phyloP scores from a whole-genome alignment of 2,888 invertebrate genomes.

The Heliothis peltigera region DNA sequence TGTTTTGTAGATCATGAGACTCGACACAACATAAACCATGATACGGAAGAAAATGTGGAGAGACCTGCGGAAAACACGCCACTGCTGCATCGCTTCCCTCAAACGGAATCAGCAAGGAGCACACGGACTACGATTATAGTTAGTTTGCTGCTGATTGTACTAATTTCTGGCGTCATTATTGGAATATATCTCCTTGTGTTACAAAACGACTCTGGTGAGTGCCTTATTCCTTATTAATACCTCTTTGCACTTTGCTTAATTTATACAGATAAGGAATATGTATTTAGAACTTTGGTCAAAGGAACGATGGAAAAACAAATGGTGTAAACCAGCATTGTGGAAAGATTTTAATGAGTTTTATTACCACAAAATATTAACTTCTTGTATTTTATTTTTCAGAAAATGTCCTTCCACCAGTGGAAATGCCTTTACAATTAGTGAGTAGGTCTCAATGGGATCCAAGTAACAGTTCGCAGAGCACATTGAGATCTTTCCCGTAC shows the following conservation, averaged over 20 bases:
- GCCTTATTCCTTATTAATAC: background rate
- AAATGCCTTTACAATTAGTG: constrained; percentile 69
- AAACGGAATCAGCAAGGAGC: constrained; percentile 41
- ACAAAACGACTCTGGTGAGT: constrained; percentile 76
- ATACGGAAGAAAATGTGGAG: constrained; percentile 57
- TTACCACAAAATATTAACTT: background rate
- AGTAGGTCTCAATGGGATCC: constrained; percentile 68
- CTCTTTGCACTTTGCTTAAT: background rate
- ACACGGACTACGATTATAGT: constrained; percentile 68
- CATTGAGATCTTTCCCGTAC: constrained; percentile 33
- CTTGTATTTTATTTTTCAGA: constrained; percentile 67
- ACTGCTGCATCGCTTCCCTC: constrained; percentile 71
- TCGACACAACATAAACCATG: constrained; percentile 69
- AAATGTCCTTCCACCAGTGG: constrained; percentile 77
- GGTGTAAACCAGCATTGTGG: too few species aligned
- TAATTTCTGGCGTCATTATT: constrained; percentile 77
- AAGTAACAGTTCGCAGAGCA: constrained; percentile 22
- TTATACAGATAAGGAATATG: too few species aligned
- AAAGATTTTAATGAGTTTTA: too few species aligned
- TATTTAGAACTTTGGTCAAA: too few species aligned
- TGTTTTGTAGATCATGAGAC: constrained; percentile 77
- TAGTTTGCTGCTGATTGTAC: constrained; percentile 70
- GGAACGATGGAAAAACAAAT: too few species aligned
- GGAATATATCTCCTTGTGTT: constrained; percentile 80
- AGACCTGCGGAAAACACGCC: constrained; percentile 72